Percentiles rank a stretch among this genome's conserved stretches.
Evolutionary conservation across 2,797 vertebrate species (phyloP).

Genomic region (Intellagama lesueurii): DNA sequence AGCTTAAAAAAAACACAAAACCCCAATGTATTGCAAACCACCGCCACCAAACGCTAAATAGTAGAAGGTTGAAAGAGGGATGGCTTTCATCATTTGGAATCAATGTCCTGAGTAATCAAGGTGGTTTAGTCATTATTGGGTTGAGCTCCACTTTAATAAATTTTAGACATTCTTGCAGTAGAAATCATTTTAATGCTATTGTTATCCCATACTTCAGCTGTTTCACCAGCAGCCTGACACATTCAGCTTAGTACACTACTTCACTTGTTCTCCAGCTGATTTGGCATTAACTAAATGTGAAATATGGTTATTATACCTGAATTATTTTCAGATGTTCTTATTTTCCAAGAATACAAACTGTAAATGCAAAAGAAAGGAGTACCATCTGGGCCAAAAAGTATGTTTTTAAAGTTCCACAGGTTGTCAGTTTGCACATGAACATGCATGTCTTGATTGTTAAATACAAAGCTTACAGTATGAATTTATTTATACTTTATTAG

Average conservation of each 20-base stretch:
- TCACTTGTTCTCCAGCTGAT: slow-evolving; percentile 12
- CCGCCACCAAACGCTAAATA: slow-evolving; percentile 19
- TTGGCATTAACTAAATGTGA: slow-evolving; percentile 57
- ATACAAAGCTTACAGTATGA: too few relatives aligned
- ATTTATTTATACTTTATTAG: too few relatives aligned
- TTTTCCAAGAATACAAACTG: slow-evolving; percentile 51
- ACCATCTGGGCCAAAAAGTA: too few relatives aligned
- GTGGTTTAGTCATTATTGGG: slow-evolving; percentile 28
- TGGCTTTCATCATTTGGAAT: slow-evolving; percentile 52
- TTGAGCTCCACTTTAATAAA: slow-evolving; percentile 25
- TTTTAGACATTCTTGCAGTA: slow-evolving; percentile 5
- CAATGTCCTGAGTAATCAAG: slow-evolving; percentile 44
- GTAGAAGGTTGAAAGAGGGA: background rate
- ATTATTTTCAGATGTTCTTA: slow-evolving; percentile 52
- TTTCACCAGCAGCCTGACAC: background rate
- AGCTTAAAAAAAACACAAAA: slow-evolving; percentile 19
- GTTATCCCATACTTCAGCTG: slow-evolving; percentile 31
- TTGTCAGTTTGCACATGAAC: too few relatives aligned
- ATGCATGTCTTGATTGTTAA: too few relatives aligned
- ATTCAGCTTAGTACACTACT: slow-evolving; percentile 43
- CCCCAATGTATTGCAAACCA: background rate
- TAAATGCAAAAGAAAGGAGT: slow-evolving; percentile 27
- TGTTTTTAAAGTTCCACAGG: too few relatives aligned
- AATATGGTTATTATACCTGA: slow-evolving; percentile 36
- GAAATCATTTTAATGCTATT: slow-evolving; percentile 1